These are phyloP conservation scores for Caretta caretta DNA, from an alignment of 2,113 vertebrate species.

Conservation along the genomic window DNA sequence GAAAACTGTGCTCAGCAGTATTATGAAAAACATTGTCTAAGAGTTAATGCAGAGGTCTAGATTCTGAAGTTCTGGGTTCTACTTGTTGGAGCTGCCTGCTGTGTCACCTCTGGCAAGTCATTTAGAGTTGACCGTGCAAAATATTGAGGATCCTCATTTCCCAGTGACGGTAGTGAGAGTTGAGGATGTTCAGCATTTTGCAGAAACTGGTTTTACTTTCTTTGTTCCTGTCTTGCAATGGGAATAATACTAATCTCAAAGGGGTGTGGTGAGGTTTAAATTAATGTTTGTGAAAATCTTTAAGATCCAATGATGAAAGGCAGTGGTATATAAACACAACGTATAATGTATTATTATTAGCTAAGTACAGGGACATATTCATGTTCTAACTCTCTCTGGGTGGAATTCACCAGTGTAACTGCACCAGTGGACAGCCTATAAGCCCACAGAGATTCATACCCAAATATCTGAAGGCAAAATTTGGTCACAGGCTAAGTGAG, in stretches of 20 bases:
- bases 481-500: background rate
- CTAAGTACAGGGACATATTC: background rate
- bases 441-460: background rate
- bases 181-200: background rate
- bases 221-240: background rate
- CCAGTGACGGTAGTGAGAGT: background rate
- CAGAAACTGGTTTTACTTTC: background rate
- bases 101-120: fast-evolving
- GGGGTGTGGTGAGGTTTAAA: background rate
- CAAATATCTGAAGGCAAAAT: conserved; percentile 1
- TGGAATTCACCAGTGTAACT: background rate
- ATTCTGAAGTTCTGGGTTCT: fast-evolving
- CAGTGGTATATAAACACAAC: background rate
- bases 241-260: background rate
- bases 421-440: background rate
- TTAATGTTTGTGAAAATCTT: background rate
- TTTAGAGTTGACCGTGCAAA: background rate
- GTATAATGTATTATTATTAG: background rate
- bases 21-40: background rate
- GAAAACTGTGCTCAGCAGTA: background rate
- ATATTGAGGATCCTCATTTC: background rate
- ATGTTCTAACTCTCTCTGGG: fast-evolving
- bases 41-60: background rate
- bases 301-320: background rate
- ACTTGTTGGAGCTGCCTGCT: fast-evolving